phyloP scores from a whole-genome alignment of 53 echinoderm and acorn worm genomes.

The Holothuria scabra region DNA sequence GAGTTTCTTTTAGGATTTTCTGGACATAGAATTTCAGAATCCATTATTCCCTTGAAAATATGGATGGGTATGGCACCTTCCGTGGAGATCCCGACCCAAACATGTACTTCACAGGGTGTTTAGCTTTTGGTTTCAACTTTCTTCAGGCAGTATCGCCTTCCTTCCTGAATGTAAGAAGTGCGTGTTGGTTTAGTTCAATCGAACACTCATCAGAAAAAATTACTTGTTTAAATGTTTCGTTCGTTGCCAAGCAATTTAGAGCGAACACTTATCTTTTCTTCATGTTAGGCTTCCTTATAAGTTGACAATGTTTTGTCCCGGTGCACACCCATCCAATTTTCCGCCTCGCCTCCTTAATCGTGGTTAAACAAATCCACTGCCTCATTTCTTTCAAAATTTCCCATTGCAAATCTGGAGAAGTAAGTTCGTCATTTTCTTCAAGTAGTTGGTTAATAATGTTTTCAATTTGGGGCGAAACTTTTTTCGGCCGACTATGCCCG shows the following conservation, averaged over 20 bases:
- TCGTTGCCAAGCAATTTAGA: neutral
- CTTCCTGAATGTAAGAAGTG: slow-evolving; percentile 44
- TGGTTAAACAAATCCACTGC: neutral
- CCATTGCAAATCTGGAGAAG: neutral
- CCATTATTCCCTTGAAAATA: slow-evolving; percentile 60
- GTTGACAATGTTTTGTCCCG: slow-evolving; percentile 38
- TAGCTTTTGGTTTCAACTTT: slow-evolving; percentile 36
- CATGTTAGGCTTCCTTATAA: slow-evolving; percentile 17
- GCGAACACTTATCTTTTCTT: slow-evolving; percentile 37
- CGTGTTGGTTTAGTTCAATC: slow-evolving; percentile 42
- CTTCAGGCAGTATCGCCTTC: neutral
- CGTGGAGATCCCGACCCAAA: slow-evolving; percentile 62
- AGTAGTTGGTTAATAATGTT: neutral
- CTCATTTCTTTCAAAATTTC: neutral
- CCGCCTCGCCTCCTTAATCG: neutral
- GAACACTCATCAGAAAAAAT: slow-evolving; percentile 52
- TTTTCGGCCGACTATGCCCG: too few relatives aligned
- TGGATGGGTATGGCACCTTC: slow-evolving; percentile 50
- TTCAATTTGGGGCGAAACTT: neutral
- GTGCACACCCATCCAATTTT: neutral
- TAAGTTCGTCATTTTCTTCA: slow-evolving; percentile 1
- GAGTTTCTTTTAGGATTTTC: slow-evolving; percentile 1
- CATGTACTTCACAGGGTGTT: slow-evolving; percentile 54
- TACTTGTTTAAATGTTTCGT: slow-evolving; percentile 52
- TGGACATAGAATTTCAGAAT: slow-evolving; percentile 43